These are phyloP conservation scores for Solenodon paradoxus DNA, from an alignment of 2,113 vertebrate genomes.

Conservation along the genomic window DNA sequence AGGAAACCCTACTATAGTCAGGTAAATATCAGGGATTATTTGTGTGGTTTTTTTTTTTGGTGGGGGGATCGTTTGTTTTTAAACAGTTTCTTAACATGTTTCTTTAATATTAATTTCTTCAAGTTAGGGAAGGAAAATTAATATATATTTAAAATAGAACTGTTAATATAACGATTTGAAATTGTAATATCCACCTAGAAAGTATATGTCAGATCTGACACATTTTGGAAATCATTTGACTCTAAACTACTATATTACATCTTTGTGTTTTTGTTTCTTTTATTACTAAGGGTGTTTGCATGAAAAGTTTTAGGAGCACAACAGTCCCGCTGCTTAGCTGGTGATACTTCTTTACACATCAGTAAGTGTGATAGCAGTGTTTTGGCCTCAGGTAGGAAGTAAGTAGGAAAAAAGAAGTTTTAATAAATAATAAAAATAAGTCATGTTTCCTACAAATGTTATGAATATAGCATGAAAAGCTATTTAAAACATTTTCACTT, in stretches of 20 bases:
- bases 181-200: not conserved
- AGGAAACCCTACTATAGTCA: not conserved
- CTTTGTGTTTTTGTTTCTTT: slow-evolving; percentile 20
- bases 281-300: slow-evolving; percentile 7
- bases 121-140: not conserved
- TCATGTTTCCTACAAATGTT: slow-evolving; percentile 20
- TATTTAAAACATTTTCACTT: slow-evolving; percentile 18
- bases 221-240: not conserved
- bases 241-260: not conserved
- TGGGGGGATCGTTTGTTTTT: not conserved
- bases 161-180: not conserved
- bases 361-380: not conserved
- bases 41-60: not conserved
- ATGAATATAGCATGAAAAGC: not conserved
- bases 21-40: not conserved
- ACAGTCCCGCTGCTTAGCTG: not conserved
- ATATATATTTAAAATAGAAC: slow-evolving; percentile 15
- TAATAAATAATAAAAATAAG: not conserved
- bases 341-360: not conserved
- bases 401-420: slow-evolving; percentile 4
- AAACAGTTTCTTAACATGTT: not conserved
- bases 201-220: too few species aligned
- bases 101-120: not conserved
- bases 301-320: not conserved
- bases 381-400: slow-evolving; percentile 25